Evolutionary conservation across 2,888 invertebrate genomes (phyloP), one percentile per base, ranked within the genome.

Genomic region (Lycaena phlaeas): DNA sequence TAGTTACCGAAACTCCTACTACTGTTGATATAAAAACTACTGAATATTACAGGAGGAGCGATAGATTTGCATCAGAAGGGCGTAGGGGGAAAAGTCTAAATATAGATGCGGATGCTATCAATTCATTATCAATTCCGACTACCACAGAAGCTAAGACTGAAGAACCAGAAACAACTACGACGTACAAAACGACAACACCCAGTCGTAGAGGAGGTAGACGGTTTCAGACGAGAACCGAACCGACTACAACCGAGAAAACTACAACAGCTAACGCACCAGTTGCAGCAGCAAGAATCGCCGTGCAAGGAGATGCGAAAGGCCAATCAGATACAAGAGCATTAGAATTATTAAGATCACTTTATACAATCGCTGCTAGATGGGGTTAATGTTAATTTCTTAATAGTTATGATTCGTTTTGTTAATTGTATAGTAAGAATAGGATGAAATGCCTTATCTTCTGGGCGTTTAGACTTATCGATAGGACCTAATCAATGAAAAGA

Each of bases 361-460:
- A 94, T 73, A 89, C 92, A 48, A 89, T 95, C 65, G 94, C 94
- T 42, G 92, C 94, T 12, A 89, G 90, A 76, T 94, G 93, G 88
- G 93, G 93, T 56, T 85, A 72, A 75, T 17, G 7, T 5, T 30
- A 41, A 36, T 41, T 43, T 47, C 44, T 55, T 61, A 62, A 59
- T 61, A 63, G 65, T 66, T 67, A 65, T 65, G 60, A 64, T 57
- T 65, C 51, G 51, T 48, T n/a, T 40, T n/a, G n/a, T n/a, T n/a
- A n/a, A n/a, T n/a, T n/a, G n/a, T n/a, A n/a, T n/a, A n/a, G n/a
- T n/a, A n/a, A n/a, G n/a, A n/a, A n/a, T n/a, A n/a, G n/a, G n/a
- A n/a, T n/a, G n/a, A n/a, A n/a, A n/a, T n/a, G n/a, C n/a, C n/a
- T n/a, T n/a, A n/a, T n/a, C n/a, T n/a, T n/a, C n/a, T n/a, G n/a